Conservation (phyloP, 1,140 invertebrate genomes). For the Uloborus diversus region DNA sequence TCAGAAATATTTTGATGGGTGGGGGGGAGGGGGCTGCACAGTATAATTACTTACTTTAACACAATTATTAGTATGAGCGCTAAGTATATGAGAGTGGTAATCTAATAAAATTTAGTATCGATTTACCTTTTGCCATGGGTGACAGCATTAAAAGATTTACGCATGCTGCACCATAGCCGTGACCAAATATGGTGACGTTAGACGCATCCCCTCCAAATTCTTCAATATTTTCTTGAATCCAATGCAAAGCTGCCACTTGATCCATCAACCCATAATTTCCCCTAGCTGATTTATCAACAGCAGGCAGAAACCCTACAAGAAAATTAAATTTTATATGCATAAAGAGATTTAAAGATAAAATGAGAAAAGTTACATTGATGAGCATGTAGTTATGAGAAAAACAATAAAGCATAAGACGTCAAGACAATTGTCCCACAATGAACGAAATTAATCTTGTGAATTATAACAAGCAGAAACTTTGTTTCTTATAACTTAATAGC, state of each 20-base stretch:
- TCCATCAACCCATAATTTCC: slow-evolving; percentile 95
- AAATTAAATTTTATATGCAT: background rate
- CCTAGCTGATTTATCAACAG: slow-evolving; percentile 57
- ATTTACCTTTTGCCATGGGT: slow-evolving; percentile 85
- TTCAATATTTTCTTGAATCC: slow-evolving; percentile 93
- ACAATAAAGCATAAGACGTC: no score
- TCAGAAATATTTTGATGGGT: no score
- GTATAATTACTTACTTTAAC: no score
- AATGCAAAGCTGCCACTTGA: slow-evolving; percentile 90
- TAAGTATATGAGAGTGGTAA: no score
- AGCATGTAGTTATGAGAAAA: no score
- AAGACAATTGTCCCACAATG: no score
- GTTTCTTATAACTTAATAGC: no score
- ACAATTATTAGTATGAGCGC: no score
- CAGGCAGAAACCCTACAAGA: slow-evolving; percentile 54
- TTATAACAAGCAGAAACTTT: background rate
- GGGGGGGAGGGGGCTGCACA: no score
- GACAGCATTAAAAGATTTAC: slow-evolving; percentile 94
- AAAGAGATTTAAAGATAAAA: background rate
- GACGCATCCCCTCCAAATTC: slow-evolving; percentile 91
- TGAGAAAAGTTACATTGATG: no score
- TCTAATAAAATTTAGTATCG: background rate
- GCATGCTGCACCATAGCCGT: slow-evolving; percentile 94
- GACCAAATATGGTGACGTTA: slow-evolving; percentile 92
- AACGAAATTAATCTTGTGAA: background rate